Conservation (phyloP, 2,797 vertebrate species). For the Falco novaeseelandiae region DNA sequence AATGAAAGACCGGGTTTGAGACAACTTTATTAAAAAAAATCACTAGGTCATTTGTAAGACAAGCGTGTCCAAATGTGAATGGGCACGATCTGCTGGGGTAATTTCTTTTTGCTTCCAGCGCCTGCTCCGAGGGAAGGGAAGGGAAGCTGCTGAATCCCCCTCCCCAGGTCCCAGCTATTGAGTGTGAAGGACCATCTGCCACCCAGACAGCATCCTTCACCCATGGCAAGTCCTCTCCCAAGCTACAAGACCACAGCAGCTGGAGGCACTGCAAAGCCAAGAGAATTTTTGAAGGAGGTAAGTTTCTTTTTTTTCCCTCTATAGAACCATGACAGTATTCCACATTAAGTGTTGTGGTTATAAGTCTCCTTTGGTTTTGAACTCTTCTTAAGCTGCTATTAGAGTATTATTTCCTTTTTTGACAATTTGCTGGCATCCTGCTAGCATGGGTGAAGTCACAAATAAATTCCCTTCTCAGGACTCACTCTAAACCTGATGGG, state of each 20-base stretch:
- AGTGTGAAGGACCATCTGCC: rapidly evolving
- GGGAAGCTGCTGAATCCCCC: background rate
- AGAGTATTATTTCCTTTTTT: slow-evolving; percentile 13
- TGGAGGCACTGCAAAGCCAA: rapidly evolving
- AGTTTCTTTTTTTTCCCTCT: background rate
- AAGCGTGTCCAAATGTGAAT: rapidly evolving
- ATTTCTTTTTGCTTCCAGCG: rapidly evolving
- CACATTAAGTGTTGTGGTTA: background rate
- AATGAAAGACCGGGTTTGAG: background rate
- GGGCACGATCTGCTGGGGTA: rapidly evolving
- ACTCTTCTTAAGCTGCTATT: background rate
- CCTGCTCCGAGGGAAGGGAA: too few species aligned
- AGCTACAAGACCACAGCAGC: rapidly evolving
- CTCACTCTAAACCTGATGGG: background rate
- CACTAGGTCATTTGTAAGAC: background rate
- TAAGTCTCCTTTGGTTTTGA: background rate
- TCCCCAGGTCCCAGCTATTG: background rate
- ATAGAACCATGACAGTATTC: background rate
- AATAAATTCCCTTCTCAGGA: slow-evolving; percentile 18
- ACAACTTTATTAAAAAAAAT: background rate
- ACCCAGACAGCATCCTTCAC: rapidly evolving
- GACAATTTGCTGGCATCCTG: background rate
- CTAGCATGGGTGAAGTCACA: background rate
- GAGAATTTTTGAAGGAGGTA: background rate
- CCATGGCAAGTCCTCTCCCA: background rate